Evolutionary conservation across 2,113 vertebrate genomes (phyloP), one percentile per base, ranked within the genome.

Genomic region (Heterotis niloticus): DNA sequence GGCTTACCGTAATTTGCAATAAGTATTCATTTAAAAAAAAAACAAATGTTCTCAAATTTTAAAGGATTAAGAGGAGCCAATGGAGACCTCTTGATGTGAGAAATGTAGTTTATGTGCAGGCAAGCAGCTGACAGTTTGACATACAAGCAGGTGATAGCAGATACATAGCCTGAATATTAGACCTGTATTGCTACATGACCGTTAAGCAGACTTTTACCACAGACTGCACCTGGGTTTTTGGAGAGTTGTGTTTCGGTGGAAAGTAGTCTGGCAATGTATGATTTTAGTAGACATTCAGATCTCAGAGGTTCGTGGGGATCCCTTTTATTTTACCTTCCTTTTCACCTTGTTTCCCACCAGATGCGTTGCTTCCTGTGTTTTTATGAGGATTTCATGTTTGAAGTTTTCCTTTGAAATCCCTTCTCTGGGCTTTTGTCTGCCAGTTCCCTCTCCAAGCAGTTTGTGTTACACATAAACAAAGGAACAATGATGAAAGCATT

Each of bases 1-100:
- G 79, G 74, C 80, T 80, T 87, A n/a, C n/a, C n/a, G n/a, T n/a
- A 86, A 87, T 88, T 87, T 86, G 71, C 77, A 78, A 77, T 65
- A 83, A 28, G 84, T 7, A 10, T 65, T 26, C 82, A 72, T 84
- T 28, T 26, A 20, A 74, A 83, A 76, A 20, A 74, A 83, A 76
- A 82, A 80, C 23, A 82, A 59, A 64, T 51, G 57, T 52, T 67
- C 26, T 26, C 68, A 78, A 79, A 80, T 75, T 0, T 69, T 65
- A 66, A 73, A 77, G 78, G 64, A 76, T 52, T 64, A 76, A 68
- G 67, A 72, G 44, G 18, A 17, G 54, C 56, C 34, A 59, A 18
- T 16, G 20, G n/a, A 56, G 76, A 44, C 20, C 29, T 60, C 54
- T n/a, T 60, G 29, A 29, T 28, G 76, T 57, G 23, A 20, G 16